phyloP scores from a whole-genome alignment of 2,797 vertebrate species.

The Nasua narica region DNA sequence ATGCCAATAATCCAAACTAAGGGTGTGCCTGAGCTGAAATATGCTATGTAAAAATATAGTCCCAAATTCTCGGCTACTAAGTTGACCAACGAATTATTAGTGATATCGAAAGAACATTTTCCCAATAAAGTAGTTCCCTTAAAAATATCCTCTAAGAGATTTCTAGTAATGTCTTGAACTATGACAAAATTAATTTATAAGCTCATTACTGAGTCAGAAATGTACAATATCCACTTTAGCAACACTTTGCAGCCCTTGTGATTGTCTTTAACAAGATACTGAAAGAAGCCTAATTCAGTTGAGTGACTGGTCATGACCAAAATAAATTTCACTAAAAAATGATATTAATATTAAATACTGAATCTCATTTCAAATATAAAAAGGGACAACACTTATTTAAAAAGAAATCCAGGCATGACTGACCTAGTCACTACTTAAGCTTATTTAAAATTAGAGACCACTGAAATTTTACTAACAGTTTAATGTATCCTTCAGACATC shows the following conservation, averaged over 20 bases:
- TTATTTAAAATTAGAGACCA: slow-evolving; percentile 64
- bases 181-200: slow-evolving; percentile 55
- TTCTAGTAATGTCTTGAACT: slow-evolving; percentile 53
- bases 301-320: slow-evolving; percentile 75
- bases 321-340: slow-evolving; percentile 53
- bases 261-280: slow-evolving; percentile 77
- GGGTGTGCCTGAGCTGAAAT: not conserved
- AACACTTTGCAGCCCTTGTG: slow-evolving; percentile 74
- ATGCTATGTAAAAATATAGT: slow-evolving; percentile 59
- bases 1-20: slow-evolving; percentile 48
- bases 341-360: slow-evolving; percentile 52
- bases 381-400: slow-evolving; percentile 72
- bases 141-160: slow-evolving; percentile 62
- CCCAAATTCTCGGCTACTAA: slow-evolving; percentile 46
- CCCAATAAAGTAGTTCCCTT: slow-evolving; percentile 76
- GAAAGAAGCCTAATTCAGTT: slow-evolving; percentile 64
- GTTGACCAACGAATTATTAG: slow-evolving; percentile 35
- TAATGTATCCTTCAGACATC: slow-evolving; percentile 58
- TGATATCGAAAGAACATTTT: slow-evolving; percentile 75
- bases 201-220: slow-evolving; percentile 43
- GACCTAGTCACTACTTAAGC: slow-evolving; percentile 69
- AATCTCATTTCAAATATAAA: slow-evolving; percentile 76
- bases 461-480: slow-evolving; percentile 71
- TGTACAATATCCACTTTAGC: slow-evolving; percentile 55
- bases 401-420: slow-evolving; percentile 76